Percentiles rank a stretch among this genome's conserved stretches.
Conservation (phyloP, 1,140 invertebrate genomes). For the Anoplophora glabripennis region DNA sequence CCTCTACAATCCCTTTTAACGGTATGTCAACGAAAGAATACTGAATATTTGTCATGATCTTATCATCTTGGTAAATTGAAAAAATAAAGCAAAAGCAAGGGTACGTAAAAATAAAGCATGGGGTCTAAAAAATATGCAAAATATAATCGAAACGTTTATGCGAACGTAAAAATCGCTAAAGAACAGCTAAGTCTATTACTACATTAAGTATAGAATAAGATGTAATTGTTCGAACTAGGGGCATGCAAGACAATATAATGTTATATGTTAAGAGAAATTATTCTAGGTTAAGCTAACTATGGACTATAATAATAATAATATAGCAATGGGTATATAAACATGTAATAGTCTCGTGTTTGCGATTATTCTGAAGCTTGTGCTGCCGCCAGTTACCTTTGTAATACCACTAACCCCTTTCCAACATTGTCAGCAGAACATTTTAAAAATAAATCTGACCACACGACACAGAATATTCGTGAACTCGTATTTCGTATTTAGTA, state of each 20-base stretch:
- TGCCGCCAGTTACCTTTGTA: slow-evolving; percentile 10
- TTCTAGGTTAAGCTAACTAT: slow-evolving; percentile 46
- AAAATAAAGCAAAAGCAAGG: slow-evolving; percentile 23
- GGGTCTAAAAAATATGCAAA: slow-evolving; percentile 7
- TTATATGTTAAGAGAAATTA: slow-evolving; percentile 45
- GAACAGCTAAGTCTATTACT: slow-evolving; percentile 43
- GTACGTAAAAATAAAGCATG: slow-evolving; percentile 18
- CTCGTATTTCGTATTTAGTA: too few relatives aligned
- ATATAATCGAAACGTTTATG: slow-evolving; percentile 21
- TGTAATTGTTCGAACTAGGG: slow-evolving; percentile 38
- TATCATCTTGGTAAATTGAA: slow-evolving; percentile 21
- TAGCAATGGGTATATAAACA: slow-evolving; percentile 29
- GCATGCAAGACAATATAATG: slow-evolving; percentile 47
- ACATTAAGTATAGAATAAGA: slow-evolving; percentile 44
- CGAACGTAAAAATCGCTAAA: slow-evolving; percentile 30
- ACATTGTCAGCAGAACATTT: too few relatives aligned
- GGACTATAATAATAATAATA: slow-evolving; percentile 44
- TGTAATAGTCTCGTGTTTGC: slow-evolving; percentile 1
- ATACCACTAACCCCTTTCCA: not conserved
- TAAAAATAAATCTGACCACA: not conserved
- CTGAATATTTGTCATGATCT: slow-evolving; percentile 40
- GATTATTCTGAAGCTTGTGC: not conserved
- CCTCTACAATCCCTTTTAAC: slow-evolving; percentile 22
- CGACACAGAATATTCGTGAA: not conserved
- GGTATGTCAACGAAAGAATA: slow-evolving; percentile 20